These are phyloP conservation scores for Lordiphosa collinella DNA, from an alignment of 1,140 invertebrate genomes.

Conservation along the genomic window DNA sequence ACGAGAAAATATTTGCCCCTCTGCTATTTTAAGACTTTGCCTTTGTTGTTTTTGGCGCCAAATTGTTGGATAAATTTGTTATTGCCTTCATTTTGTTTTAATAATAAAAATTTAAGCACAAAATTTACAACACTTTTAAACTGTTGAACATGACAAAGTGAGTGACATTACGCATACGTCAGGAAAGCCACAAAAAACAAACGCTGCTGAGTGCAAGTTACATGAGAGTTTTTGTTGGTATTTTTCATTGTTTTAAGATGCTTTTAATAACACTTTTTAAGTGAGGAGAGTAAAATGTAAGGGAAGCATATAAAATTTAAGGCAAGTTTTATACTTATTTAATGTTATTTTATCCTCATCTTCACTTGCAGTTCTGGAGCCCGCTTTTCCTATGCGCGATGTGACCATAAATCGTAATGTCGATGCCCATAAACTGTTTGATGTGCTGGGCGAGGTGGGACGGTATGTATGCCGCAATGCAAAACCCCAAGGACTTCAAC, in stretches of 20 bases:
- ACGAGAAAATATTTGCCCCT: not conserved
- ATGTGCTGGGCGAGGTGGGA: slow-evolving; percentile 89
- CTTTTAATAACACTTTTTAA: too few relatives aligned
- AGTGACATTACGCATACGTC: slow-evolving; percentile 48
- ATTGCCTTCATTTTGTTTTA: slow-evolving; percentile 60
- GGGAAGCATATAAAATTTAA: too few relatives aligned
- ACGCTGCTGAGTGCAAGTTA: not conserved
- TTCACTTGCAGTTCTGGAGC: slow-evolving; percentile 86
- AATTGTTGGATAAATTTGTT: slow-evolving; percentile 52
- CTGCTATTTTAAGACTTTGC: slow-evolving; percentile 20
- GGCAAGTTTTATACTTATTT: not conserved
- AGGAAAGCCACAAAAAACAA: slow-evolving; percentile 25
- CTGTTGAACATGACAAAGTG: slow-evolving; percentile 68
- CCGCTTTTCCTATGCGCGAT: slow-evolving; percentile 90
- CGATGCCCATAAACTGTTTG: slow-evolving; percentile 89
- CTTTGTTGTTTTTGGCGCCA: slow-evolving; percentile 33
- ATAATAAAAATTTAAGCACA: slow-evolving; percentile 47
- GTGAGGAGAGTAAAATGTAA: too few relatives aligned
- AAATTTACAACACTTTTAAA: slow-evolving; percentile 50
- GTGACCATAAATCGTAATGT: slow-evolving; percentile 87
- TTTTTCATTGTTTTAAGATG: too few relatives aligned
- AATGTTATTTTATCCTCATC: not conserved
- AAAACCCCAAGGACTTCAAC: not conserved
- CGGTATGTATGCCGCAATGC: slow-evolving; percentile 85
- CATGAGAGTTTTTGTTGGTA: too few relatives aligned